A percentile compares a stretch with the other conserved stretches of the same genome.
Evolutionary conservation across 2,113 vertebrate genomes (phyloP).

Genomic region (Colistium nudipinnis): DNA sequence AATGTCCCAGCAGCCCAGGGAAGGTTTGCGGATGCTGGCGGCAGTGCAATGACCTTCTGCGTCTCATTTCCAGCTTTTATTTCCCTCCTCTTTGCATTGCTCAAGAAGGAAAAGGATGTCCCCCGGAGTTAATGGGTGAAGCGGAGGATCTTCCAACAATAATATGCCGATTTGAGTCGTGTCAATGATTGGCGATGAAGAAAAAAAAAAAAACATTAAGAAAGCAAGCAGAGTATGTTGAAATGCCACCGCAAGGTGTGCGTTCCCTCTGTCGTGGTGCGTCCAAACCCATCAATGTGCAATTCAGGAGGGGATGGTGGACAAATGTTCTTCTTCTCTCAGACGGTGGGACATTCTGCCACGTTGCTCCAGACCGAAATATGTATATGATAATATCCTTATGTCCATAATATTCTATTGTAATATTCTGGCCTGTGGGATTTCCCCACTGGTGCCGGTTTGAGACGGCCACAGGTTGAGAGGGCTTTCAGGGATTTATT

Average conservation of each 20-base stretch:
- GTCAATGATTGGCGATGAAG: constrained; percentile 78
- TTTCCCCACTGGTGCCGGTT: too few species aligned
- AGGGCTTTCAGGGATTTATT: background rate
- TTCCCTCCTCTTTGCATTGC: constrained; percentile 53
- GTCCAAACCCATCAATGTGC: constrained; percentile 19
- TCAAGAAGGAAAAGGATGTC: constrained; percentile 65
- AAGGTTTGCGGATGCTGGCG: background rate
- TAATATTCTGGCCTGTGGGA: too few species aligned
- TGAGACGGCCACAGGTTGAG: too few species aligned
- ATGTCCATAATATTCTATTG: too few species aligned
- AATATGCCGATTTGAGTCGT: constrained; percentile 51
- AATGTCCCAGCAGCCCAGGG: background rate
- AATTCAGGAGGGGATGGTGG: constrained; percentile 30
- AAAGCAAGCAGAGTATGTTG: too few species aligned
- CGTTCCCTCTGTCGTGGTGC: constrained; percentile 38
- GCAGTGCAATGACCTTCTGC: background rate
- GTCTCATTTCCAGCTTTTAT: constrained; percentile 67
- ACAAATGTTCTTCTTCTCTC: too few species aligned
- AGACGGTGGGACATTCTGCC: too few species aligned
- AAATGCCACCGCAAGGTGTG: constrained; percentile 51
- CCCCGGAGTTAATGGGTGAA: constrained; percentile 80
- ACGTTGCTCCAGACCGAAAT: too few species aligned
- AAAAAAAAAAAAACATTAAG: constrained; percentile 17
- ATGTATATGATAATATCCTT: too few species aligned
- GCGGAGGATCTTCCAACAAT: constrained; percentile 51